Evolutionary conservation across 2,888 invertebrate species (phyloP).

Genomic region (Dendrolimus pini): DNA sequence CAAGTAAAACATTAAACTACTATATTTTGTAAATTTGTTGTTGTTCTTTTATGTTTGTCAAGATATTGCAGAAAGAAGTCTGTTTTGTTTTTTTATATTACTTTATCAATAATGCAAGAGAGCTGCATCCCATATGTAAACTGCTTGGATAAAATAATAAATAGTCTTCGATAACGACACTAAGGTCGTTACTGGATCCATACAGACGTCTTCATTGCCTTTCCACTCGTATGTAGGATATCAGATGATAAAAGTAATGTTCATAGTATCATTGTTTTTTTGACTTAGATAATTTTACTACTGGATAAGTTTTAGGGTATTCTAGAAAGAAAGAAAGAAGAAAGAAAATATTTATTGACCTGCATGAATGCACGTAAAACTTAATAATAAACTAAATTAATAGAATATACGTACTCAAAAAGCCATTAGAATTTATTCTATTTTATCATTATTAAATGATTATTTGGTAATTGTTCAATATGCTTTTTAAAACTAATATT

Average conservation of each 20-base stretch:
- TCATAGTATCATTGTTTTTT: conserved; percentile 4
- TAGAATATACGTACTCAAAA: too few species aligned
- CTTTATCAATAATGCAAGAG: background rate
- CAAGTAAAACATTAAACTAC: too few species aligned
- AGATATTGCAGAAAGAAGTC: too few species aligned
- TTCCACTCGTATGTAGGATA: conserved; percentile 12
- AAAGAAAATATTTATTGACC: too few species aligned
- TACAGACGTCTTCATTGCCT: conserved; percentile 39
- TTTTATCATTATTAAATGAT: background rate
- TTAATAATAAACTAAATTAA: too few species aligned
- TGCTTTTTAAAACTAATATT: background rate
- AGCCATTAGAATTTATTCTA: too few species aligned
- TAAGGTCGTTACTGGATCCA: conserved; percentile 26
- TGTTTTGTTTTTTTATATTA: background rate
- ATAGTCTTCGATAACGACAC: background rate
- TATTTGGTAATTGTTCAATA: background rate
- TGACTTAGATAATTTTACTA: background rate
- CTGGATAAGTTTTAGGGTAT: background rate
- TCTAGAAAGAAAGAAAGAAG: too few species aligned
- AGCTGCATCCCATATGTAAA: background rate
- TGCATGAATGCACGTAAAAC: too few species aligned
- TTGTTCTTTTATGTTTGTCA: too few species aligned
- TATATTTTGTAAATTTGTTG: too few species aligned
- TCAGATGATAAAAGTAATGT: conserved; percentile 7
- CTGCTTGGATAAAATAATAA: background rate